A percentile compares a stretch with the other conserved stretches of the same genome.
phyloP scores from a whole-genome alignment of 2,888 invertebrate species.

The Colletes collaris region DNA sequence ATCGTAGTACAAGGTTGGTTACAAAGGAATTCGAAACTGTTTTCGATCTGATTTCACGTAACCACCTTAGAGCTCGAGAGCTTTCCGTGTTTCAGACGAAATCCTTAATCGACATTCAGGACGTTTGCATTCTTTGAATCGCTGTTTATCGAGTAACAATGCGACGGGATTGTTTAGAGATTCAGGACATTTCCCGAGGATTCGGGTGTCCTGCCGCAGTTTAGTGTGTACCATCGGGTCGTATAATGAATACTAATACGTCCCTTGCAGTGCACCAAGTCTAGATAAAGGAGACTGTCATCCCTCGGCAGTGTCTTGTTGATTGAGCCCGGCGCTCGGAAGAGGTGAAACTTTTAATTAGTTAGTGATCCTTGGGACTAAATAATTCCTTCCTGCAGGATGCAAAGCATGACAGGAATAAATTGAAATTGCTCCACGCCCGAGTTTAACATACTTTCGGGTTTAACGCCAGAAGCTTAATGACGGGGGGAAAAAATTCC shows the following conservation, averaged over 20 bases:
- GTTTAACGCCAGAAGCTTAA: slow-evolving; percentile 26
- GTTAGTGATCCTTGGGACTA: slow-evolving; percentile 71
- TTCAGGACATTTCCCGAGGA: slow-evolving; percentile 39
- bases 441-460: slow-evolving; percentile 44
- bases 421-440: slow-evolving; percentile 58
- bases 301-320: slow-evolving; percentile 51
- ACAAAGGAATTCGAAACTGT: neutral
- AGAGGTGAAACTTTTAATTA: slow-evolving; percentile 75
- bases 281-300: slow-evolving; percentile 59
- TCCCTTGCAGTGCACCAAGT: slow-evolving; percentile 34
- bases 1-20: neutral
- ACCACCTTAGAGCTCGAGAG: neutral
- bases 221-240: slow-evolving; percentile 40
- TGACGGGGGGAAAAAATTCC: slow-evolving; percentile 20
- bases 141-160: slow-evolving; percentile 29
- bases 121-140: neutral
- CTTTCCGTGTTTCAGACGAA: neutral
- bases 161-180: slow-evolving; percentile 35
- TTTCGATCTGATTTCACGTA: no score
- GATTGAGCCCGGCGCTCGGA: slow-evolving; percentile 42
- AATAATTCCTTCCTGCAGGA: slow-evolving; percentile 51
- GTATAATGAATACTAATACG: slow-evolving; percentile 64
- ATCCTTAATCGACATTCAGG: neutral
- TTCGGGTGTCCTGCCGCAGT: slow-evolving; percentile 38
- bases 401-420: slow-evolving; percentile 58